These are phyloP conservation scores for Campylomormyrus numenius DNA, from an alignment of 2,113 vertebrate species.

Conservation along the genomic window DNA sequence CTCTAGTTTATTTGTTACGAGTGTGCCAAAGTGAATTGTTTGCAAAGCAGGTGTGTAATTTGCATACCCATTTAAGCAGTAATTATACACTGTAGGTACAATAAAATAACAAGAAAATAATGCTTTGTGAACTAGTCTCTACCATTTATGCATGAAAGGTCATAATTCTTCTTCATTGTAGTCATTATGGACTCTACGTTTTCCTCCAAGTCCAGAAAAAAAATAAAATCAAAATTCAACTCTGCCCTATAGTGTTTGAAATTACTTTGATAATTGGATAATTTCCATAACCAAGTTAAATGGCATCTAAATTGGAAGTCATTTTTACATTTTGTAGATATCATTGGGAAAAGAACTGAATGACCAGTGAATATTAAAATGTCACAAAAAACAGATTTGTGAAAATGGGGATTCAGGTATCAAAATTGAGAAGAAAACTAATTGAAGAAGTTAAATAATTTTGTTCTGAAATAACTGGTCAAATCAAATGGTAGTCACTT, in stretches of 20 bases:
- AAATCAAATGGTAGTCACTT: neutral
- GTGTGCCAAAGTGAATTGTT: slow-evolving; percentile 5
- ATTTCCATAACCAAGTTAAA: neutral
- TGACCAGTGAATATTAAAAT: neutral
- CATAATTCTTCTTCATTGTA: neutral
- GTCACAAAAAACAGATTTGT: neutral
- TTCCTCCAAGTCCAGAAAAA: neutral
- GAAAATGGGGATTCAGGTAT: neutral
- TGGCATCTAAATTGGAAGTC: neutral
- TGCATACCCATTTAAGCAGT: slow-evolving; percentile 5
- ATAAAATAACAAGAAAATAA: neutral
- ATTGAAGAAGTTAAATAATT: neutral
- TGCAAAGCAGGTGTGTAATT: neutral
- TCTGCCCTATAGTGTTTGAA: neutral
- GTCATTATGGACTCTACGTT: neutral
- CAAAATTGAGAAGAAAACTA: neutral
- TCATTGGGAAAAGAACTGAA: neutral
- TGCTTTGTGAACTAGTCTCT: neutral
- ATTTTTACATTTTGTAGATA: neutral
- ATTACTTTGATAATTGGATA: neutral
- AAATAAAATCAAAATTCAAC: neutral
- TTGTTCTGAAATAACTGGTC: neutral
- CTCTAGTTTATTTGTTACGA: neutral
- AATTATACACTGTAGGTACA: slow-evolving; percentile 2
- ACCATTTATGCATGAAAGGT: neutral